Evolutionary conservation across 2,888 invertebrate genomes (phyloP).

Genomic region (Eustalomyia histrio): DNA sequence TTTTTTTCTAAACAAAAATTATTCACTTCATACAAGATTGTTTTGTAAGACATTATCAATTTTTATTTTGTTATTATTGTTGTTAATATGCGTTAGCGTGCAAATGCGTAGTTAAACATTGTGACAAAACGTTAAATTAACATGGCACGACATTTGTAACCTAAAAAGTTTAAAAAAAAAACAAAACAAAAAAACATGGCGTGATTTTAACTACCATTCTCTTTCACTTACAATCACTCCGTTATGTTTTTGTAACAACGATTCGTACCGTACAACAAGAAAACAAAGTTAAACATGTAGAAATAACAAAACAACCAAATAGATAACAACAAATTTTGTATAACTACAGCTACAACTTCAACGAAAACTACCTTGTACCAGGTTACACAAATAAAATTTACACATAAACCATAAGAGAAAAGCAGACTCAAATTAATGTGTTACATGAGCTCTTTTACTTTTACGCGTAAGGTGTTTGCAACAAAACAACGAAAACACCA

Average conservation of each 20-base stretch:
- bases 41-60: not conserved
- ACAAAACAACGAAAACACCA: not conserved
- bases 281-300: constrained; percentile 42
- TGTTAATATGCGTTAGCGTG: constrained; percentile 65
- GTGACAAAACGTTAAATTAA: constrained; percentile 69
- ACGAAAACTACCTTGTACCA: constrained; percentile 44
- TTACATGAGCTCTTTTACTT: constrained; percentile 58
- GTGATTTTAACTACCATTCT: constrained; percentile 59
- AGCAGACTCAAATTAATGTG: constrained; percentile 39
- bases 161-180: constrained; percentile 46
- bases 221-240: constrained; percentile 41
- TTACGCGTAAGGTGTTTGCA: constrained; percentile 54
- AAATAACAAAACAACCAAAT: constrained; percentile 44
- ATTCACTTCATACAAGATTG: not conserved
- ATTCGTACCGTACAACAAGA: constrained; percentile 17
- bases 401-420: constrained; percentile 1
- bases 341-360: constrained; percentile 9
- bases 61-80: constrained; percentile 9
- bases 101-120: constrained; percentile 69
- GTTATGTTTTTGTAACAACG: not conserved
- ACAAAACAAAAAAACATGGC: constrained; percentile 58
- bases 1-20: too few species aligned
- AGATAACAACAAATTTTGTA: constrained; percentile 42
- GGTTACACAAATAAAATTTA: constrained; percentile 29
- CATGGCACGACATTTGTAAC: constrained; percentile 68